Percentiles rank a stretch among this genome's conserved stretches.
Evolutionary conservation across 2,113 vertebrate genomes (phyloP).

Genomic region (Rhineura floridana): DNA sequence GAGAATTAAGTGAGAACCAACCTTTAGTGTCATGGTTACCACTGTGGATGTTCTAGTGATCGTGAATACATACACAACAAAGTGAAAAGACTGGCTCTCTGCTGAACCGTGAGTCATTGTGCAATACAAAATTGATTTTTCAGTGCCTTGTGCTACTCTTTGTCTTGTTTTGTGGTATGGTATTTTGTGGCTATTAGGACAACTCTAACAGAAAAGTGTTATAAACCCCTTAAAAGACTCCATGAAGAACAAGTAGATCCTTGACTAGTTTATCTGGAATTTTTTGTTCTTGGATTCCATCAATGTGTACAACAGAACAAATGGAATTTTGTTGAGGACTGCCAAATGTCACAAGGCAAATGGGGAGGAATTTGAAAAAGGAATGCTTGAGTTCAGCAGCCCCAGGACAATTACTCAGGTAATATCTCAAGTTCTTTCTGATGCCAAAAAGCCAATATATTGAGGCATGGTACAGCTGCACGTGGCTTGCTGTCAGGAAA

Average conservation of each 20-base stretch:
- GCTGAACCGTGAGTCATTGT: neutral
- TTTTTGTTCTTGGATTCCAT: neutral
- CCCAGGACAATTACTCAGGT: neutral
- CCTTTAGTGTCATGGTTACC: neutral
- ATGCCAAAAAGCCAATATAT: neutral
- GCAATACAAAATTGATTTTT: rapidly evolving
- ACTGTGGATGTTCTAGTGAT: neutral
- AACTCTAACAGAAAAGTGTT: neutral
- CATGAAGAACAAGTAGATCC: neutral
- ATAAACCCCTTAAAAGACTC: neutral
- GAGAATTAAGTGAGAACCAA: neutral
- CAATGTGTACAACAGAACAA: neutral
- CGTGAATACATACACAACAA: neutral
- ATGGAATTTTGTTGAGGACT: neutral
- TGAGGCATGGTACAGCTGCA: rapidly evolving
- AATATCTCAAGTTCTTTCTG: rapidly evolving
- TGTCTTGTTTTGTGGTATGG: neutral
- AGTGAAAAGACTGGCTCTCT: neutral
- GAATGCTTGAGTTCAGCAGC: neutral
- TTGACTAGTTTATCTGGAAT: neutral
- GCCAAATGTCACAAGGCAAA: neutral
- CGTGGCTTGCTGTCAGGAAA: rapidly evolving
- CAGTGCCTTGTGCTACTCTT: neutral
- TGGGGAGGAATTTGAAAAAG: neutral
- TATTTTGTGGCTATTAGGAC: neutral